Evolutionary conservation across 2,888 invertebrate genomes (phyloP), one percentile per base, ranked within the genome.

Genomic region (Lycia hirtaria): DNA sequence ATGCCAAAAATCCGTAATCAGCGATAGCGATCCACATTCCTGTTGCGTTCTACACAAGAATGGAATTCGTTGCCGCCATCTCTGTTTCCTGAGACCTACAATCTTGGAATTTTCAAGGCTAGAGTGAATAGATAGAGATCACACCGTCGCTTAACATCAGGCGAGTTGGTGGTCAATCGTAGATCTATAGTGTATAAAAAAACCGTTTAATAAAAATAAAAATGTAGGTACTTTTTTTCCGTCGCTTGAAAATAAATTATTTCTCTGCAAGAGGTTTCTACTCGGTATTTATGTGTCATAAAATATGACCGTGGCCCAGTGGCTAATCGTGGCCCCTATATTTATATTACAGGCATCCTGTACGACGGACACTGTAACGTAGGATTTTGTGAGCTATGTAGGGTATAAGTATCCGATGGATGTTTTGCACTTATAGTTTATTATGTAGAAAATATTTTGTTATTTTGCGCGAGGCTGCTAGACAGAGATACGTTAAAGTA

Each of bases 281-380:
- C 0, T 41, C 41, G 1, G 41, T 41, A 17, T 41, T 53, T 58
- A 58, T 47, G 35, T 43, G n/a, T 49, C 52, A 7, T 58, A 53
- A 58, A 48, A 44, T 53, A 53, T 53, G 43, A 44, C 44, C 48
- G 48, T 12, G 26, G 37, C 33, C 32, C 37, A 38, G 33, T 35
- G 22, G 48, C 48, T 58, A 58, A 58, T 53, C 52, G 52, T n/a
- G n/a, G 35, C 24, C 19, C 26, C 47, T 43, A 43, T 51, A 44
- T 53, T 58, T 58, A 53, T 48, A 48, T 48, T 45, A 47, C 47
- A 43, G 47, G 33, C 10, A 37, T 47, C 40, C 47, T 48, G 32
- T 47, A 48, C 33, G 52, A 53, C 35, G 47, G 38, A 45, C 14
- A 40, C 38, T 50, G 7, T 50, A 30, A 45, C 45, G 38, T 53